phyloP scores from a whole-genome alignment of 2,797 vertebrate species.

The Poecilia wingei region DNA sequence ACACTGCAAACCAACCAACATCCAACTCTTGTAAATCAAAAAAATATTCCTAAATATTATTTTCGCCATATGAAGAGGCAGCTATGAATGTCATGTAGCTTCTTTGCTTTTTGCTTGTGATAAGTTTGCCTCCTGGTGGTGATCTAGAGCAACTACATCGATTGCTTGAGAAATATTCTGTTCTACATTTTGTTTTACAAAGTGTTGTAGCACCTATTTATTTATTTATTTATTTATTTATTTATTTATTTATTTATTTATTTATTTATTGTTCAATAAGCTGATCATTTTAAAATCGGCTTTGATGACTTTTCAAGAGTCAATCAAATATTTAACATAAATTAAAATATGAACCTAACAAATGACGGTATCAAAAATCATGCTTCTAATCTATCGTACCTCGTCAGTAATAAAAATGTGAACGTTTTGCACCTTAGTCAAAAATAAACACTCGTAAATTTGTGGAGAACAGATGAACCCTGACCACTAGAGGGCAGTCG shows the following conservation, averaged over 20 bases:
- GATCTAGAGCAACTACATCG: constrained; percentile 1
- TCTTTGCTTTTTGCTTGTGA: not conserved
- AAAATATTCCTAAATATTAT: not conserved
- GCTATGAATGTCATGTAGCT: too few relatives aligned
- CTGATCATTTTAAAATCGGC: not conserved
- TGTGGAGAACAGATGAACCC: not conserved
- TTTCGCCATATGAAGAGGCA: not conserved
- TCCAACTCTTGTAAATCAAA: too few relatives aligned
- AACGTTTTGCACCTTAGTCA: not conserved
- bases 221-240: not conserved
- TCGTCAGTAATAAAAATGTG: too few relatives aligned
- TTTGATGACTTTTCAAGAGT: not conserved
- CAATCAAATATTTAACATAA: not conserved
- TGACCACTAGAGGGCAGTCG: constrained; percentile 70
- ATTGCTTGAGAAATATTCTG: not conserved
- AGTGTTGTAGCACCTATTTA: not conserved
- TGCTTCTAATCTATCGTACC: not conserved
- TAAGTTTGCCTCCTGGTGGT: constrained; percentile 50
- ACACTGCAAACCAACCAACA: too few relatives aligned
- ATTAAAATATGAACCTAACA: not conserved
- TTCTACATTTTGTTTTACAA: not conserved
- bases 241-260: not conserved
- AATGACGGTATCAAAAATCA: not conserved
- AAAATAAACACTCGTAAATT: not conserved
- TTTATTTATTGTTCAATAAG: not conserved